Conservation (phyloP, 1,140 invertebrate species). For the Trichoplusia ni region DNA sequence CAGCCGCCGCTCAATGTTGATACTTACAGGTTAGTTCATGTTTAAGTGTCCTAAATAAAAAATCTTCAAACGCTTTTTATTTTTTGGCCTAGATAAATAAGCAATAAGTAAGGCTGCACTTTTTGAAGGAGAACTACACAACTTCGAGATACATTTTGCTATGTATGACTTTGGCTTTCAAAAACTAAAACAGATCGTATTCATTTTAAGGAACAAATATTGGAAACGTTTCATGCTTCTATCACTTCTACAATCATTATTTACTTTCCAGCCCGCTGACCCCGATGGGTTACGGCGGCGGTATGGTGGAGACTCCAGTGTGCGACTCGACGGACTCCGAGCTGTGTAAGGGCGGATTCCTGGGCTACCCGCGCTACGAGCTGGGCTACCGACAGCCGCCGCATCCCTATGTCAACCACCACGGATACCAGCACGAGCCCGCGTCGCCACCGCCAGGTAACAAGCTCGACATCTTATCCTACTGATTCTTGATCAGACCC, state of each 20-base stretch:
- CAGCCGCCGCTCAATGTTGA: conserved; percentile 69
- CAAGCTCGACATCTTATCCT: no score
- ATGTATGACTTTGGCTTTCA: no score
- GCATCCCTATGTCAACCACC: conserved; percentile 64
- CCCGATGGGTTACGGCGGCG: conserved; percentile 70
- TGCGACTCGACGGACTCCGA: conserved; percentile 63
- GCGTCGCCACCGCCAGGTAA: conserved; percentile 61
- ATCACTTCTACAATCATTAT: background rate
- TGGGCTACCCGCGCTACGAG: conserved; percentile 71
- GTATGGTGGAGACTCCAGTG: conserved; percentile 58
- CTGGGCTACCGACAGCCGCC: conserved; percentile 61
- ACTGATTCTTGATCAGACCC: no score
- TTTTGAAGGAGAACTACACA: no score
- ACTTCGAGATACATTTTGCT: no score
- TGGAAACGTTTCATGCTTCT: no score
- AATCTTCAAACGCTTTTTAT: no score
- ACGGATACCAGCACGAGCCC: conserved; percentile 64
- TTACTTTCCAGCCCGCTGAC: conserved; percentile 60
- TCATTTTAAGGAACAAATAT: no score
- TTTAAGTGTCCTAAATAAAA: no score
- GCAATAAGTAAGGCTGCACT: no score
- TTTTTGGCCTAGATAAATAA: no score
- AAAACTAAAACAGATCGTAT: no score
- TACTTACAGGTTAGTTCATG: conserved; percentile 58
- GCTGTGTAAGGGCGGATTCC: conserved; percentile 67